phyloP scores from a whole-genome alignment of 2,113 vertebrate species.

The Empidonax alnorum region DNA sequence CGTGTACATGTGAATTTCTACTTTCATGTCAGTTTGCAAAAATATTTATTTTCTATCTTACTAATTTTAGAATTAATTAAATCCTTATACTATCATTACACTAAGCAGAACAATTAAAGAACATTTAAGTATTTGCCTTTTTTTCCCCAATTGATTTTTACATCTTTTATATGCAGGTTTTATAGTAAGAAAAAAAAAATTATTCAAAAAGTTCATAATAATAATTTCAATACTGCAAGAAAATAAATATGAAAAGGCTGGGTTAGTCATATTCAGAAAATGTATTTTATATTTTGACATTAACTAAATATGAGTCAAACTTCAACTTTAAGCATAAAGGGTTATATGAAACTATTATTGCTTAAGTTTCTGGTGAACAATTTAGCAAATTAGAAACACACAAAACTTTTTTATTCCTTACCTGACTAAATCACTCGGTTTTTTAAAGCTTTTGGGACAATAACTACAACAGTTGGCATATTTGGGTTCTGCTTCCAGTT shows the following conservation, averaged over 20 bases:
- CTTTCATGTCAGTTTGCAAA: neutral
- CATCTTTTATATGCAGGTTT: neutral
- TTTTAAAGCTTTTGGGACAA: slow-evolving; percentile 98
- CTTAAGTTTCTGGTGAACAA: neutral
- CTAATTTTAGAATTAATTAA: neutral
- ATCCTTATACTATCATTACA: neutral
- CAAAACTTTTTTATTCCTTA: slow-evolving; percentile 56
- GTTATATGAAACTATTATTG: neutral
- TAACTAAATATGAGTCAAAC: neutral
- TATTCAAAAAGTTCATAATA: neutral
- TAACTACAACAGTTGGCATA: slow-evolving; percentile 92
- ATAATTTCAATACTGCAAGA: neutral
- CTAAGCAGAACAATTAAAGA: neutral
- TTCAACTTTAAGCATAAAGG: neutral
- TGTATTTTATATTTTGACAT: neutral
- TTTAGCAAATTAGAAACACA: neutral
- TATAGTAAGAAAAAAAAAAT: neutral
- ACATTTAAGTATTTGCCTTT: neutral
- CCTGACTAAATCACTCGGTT: slow-evolving; percentile 97
- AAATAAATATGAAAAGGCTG: neutral
- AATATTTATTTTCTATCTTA: neutral
- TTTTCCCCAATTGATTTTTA: neutral
- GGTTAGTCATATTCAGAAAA: neutral
- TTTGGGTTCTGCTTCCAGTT: slow-evolving; percentile 92
- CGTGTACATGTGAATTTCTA: neutral